phyloP scores from a whole-genome alignment of 2,888 invertebrate species.

The Pyralis farinalis region DNA sequence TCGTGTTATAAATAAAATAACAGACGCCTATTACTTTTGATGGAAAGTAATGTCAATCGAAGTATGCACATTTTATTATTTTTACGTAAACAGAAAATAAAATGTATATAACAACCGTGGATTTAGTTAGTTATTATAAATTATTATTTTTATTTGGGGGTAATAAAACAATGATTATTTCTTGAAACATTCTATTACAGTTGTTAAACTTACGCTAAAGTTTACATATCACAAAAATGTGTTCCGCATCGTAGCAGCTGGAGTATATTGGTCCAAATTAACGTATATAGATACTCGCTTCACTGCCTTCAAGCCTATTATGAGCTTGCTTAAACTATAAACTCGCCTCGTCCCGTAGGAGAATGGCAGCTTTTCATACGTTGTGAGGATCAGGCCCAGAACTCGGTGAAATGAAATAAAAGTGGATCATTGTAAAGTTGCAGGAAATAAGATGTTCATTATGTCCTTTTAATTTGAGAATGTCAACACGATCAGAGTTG shows the following conservation, averaged over 20 bases:
- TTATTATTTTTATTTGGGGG: constrained; percentile 18
- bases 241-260: constrained; percentile 49
- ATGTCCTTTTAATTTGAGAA: no score
- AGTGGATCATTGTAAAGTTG: no score
- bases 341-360: no score
- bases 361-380: no score
- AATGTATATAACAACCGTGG: no score
- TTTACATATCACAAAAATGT: constrained; percentile 53
- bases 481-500: no score
- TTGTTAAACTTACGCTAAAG: constrained; percentile 41
- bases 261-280: constrained; percentile 37
- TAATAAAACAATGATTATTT: constrained; percentile 22
- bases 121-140: no score
- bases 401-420: no score
- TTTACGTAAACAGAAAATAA: constrained; percentile 29
- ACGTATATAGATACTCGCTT: not conserved
- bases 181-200: constrained; percentile 54
- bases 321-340: no score
- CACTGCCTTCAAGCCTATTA: constrained; percentile 2
- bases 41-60: constrained; percentile 16
- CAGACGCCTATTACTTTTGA: not conserved
- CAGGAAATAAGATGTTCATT: no score
- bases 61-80: constrained; percentile 34
- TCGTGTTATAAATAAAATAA: no score
- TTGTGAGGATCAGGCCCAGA: no score